Conservation (phyloP, 2,113 vertebrate species). For the Cyprinodon tularosa region DNA sequence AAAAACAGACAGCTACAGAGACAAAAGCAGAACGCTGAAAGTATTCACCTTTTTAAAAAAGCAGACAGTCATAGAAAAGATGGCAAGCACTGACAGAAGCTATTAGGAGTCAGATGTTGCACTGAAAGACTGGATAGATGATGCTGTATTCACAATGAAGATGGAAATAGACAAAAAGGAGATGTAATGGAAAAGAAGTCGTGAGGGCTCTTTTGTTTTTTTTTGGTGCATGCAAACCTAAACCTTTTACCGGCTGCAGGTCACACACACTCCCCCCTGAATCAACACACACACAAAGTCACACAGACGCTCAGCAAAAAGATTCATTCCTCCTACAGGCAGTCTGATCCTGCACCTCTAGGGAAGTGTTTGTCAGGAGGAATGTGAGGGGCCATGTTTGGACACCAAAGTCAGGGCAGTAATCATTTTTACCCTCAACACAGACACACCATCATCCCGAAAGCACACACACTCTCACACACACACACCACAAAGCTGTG, state of each 20-base stretch:
- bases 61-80: slow-evolving; percentile 50
- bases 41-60: slow-evolving; percentile 63
- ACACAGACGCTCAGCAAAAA: slow-evolving; percentile 14
- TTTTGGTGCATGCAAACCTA: slow-evolving; percentile 31
- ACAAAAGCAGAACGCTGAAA: slow-evolving; percentile 64
- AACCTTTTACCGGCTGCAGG: slow-evolving; percentile 34
- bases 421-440: slow-evolving; percentile 45
- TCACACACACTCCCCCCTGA: slow-evolving; percentile 14
- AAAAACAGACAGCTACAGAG: slow-evolving; percentile 68
- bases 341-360: slow-evolving; percentile 65
- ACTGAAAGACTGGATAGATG: slow-evolving; percentile 41
- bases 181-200: slow-evolving; percentile 39
- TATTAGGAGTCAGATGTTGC: slow-evolving; percentile 54
- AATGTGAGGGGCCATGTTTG: slow-evolving; percentile 60
- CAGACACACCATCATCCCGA: slow-evolving; percentile 24
- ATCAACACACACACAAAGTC: slow-evolving; percentile 9
- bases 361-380: slow-evolving; percentile 68
- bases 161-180: slow-evolving; percentile 49
- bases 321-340: slow-evolving; percentile 59
- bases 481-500: slow-evolving; percentile 21
- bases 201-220: slow-evolving; percentile 31
- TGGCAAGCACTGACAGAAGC: slow-evolving; percentile 49
- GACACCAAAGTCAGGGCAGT: slow-evolving; percentile 60
- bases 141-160: slow-evolving; percentile 52
- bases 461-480: slow-evolving; percentile 5